Evolutionary conservation across 2,113 vertebrate species (phyloP).

Genomic region (Potamarius usumacintae): DNA sequence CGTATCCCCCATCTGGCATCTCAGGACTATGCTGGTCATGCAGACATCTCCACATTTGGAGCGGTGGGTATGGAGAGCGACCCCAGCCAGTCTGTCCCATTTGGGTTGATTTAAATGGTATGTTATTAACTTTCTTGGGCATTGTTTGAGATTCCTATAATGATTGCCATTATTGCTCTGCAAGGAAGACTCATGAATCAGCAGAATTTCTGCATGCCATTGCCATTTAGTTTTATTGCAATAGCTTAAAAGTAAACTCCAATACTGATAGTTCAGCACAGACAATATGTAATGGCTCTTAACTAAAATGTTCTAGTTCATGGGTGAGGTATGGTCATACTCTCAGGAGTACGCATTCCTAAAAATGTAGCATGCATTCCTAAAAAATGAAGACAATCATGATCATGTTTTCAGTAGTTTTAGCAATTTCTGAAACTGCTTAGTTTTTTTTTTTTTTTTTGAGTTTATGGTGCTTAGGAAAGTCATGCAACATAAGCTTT

Average conservation of each 20-base stretch:
- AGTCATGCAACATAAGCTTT: not conserved
- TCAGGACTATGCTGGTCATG: slow-evolving; percentile 54
- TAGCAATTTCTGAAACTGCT: not conserved
- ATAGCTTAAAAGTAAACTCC: not conserved
- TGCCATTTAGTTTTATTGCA: not conserved
- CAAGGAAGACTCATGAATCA: slow-evolving; percentile 51
- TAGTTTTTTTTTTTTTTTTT: not conserved
- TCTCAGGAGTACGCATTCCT: not conserved
- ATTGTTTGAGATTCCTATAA: slow-evolving; percentile 61
- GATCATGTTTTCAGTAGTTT: not conserved
- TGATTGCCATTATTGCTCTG: slow-evolving; percentile 60
- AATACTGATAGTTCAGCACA: not conserved
- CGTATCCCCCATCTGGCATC: slow-evolving; percentile 58
- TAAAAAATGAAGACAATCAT: not conserved
- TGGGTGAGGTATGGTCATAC: not conserved
- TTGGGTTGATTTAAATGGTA: slow-evolving; percentile 73
- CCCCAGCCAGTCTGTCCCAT: slow-evolving; percentile 69
- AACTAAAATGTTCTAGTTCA: not conserved
- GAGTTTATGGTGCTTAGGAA: not conserved
- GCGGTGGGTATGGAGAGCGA: slow-evolving; percentile 56
- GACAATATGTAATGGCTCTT: not conserved
- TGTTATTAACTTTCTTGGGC: slow-evolving; percentile 70
- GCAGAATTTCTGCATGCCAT: slow-evolving; percentile 41
- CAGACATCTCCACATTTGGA: slow-evolving; percentile 63
- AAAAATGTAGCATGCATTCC: not conserved